Evolutionary conservation across 2,888 invertebrate genomes (phyloP).

Genomic region (Drosophila kanekoi): DNA sequence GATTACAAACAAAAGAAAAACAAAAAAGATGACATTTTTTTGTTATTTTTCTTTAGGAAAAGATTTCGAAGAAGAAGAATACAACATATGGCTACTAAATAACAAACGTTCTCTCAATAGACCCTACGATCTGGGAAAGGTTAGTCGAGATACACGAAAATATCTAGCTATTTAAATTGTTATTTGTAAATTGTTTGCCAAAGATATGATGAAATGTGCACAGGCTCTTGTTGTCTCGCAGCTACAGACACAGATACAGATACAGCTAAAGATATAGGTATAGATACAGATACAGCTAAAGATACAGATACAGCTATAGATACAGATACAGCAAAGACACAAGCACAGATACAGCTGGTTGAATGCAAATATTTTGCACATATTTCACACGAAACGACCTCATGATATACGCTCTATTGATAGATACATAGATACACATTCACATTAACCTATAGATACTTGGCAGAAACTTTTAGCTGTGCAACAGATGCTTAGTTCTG

Average conservation of each 20-base stretch:
- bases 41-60: no score
- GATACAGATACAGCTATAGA: no score
- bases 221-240: no score
- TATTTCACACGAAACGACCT: constrained; percentile 7
- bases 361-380: constrained; percentile 19
- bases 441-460: neutral
- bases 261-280: no score
- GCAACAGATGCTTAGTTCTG: constrained; percentile 3
- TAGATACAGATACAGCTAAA: no score
- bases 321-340: no score
- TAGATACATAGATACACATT: constrained; percentile 10
- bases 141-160: neutral
- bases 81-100: no score
- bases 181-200: constrained; percentile 1
- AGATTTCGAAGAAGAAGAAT: no score
- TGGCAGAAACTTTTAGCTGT: constrained; percentile 2
- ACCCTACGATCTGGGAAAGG: neutral
- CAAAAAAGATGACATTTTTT: no score
- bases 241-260: no score
- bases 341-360: neutral
- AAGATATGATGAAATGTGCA: neutral
- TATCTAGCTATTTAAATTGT: neutral
- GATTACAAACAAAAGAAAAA: no score
- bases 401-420: constrained; percentile 13
- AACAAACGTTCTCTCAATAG: neutral